phyloP scores from a whole-genome alignment of 2,113 vertebrate species.

The Limnothrissa miodon region DNA sequence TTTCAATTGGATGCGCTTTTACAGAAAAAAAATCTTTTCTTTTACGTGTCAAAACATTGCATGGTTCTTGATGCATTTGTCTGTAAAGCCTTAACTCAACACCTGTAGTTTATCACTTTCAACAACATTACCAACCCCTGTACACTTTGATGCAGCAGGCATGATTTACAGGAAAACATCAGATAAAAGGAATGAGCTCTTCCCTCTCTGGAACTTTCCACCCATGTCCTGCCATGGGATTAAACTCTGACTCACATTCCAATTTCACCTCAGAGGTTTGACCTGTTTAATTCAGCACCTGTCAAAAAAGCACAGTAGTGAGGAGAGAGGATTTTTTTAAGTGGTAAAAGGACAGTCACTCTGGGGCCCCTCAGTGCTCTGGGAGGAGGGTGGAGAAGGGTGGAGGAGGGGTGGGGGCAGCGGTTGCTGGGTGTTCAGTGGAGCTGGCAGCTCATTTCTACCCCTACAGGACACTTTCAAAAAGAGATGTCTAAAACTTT shows the following conservation, averaged over 20 bases:
- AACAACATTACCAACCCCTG: background rate
- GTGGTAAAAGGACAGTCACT: background rate
- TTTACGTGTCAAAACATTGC: background rate
- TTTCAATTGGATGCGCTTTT: too few species aligned
- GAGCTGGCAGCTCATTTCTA: slow-evolving; percentile 19
- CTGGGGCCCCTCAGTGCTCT: slow-evolving; percentile 13
- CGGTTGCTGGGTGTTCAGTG: background rate
- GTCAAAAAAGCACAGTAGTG: background rate
- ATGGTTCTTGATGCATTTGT: background rate
- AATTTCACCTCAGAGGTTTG: background rate
- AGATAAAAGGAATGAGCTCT: background rate
- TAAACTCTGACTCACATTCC: slow-evolving; percentile 10
- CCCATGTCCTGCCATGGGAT: background rate
- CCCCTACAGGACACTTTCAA: background rate
- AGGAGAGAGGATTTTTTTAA: background rate
- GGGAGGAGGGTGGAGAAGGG: too few species aligned
- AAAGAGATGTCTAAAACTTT: slow-evolving; percentile 19
- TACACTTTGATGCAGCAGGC: background rate
- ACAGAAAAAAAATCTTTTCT: background rate
- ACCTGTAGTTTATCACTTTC: background rate
- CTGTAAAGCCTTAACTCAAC: background rate
- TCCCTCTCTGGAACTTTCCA: background rate
- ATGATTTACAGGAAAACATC: background rate
- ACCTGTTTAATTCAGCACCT: slow-evolving; percentile 15
- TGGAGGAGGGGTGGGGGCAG: too few species aligned